phyloP scores from a whole-genome alignment of 1,140 invertebrate species.

The Rhyacophila brunnea region DNA sequence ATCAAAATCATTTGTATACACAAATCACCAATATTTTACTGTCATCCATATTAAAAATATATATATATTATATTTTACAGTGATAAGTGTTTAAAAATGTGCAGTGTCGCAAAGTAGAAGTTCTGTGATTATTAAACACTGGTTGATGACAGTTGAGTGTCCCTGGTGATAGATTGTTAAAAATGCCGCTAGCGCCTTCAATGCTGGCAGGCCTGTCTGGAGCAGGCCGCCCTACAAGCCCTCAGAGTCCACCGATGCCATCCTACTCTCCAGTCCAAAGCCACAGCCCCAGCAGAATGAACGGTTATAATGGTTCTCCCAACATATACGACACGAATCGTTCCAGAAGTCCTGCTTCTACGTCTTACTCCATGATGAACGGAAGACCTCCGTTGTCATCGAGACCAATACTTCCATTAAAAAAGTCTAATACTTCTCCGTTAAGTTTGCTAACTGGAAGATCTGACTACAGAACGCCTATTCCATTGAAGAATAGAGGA shows the following conservation, averaged over 20 bases:
- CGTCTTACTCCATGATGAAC: slow-evolving; percentile 1
- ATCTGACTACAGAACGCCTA: slow-evolving; percentile 24
- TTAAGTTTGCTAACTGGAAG: slow-evolving; percentile 45
- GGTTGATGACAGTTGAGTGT: neutral
- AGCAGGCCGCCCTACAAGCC: neutral
- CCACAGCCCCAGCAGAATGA: slow-evolving; percentile 3
- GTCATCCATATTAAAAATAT: too few species aligned
- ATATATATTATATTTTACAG: too few species aligned
- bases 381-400: slow-evolving; percentile 29
- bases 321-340: slow-evolving; percentile 3
- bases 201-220: slow-evolving; percentile 16
- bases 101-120: too few species aligned
- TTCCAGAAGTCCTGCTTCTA: slow-evolving; percentile 1
- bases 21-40: too few species aligned
- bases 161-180: slow-evolving; percentile 9
- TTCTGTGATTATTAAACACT: too few species aligned
- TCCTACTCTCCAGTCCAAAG: neutral
- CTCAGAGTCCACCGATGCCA: slow-evolving; percentile 3
- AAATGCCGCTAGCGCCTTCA: slow-evolving; percentile 31
- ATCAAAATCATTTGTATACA: too few species aligned
- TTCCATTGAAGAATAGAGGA: slow-evolving; percentile 27
- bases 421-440: slow-evolving; percentile 50
- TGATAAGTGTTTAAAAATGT: too few species aligned
- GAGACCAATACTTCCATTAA: slow-evolving; percentile 47
- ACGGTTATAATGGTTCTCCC: neutral